phyloP scores from a whole-genome alignment of 2,113 vertebrate species.

The Campylorhamphus procurvoides region DNA sequence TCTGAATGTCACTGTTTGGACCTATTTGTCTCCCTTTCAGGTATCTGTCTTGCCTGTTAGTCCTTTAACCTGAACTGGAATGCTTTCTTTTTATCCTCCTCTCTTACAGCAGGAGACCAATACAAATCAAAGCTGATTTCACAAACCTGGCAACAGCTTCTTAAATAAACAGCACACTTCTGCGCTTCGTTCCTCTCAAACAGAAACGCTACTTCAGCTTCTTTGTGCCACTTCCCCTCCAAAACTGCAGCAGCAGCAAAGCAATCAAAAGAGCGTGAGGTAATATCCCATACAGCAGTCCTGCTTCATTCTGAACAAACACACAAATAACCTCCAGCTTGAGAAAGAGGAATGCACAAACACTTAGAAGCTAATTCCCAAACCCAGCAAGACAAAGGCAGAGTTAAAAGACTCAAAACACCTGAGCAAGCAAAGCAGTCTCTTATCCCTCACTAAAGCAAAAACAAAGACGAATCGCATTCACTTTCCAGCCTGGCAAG shows the following conservation, averaged over 20 bases:
- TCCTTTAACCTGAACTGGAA: background rate
- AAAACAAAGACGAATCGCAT: background rate
- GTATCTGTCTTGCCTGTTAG: background rate
- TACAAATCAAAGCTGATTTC: background rate
- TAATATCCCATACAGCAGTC: constrained; percentile 25
- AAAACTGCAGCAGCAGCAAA: constrained; percentile 50
- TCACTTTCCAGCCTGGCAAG: background rate
- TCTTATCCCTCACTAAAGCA: background rate
- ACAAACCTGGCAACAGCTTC: constrained; percentile 3
- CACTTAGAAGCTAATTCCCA: constrained; percentile 44
- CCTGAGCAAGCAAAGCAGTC: constrained; percentile 60
- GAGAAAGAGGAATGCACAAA: constrained; percentile 47
- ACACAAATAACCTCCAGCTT: constrained; percentile 46
- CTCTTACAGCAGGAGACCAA: background rate
- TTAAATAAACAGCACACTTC: constrained; percentile 21
- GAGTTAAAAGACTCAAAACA: constrained; percentile 38
- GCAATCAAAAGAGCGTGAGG: constrained; percentile 34
- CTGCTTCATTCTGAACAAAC: constrained; percentile 46
- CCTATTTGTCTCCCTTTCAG: background rate
- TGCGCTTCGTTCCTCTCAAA: background rate
- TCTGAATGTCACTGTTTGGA: background rate
- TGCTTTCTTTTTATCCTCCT: background rate
- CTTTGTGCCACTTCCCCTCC: constrained; percentile 44
- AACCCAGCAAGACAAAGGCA: constrained; percentile 26
- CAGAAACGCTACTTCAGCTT: constrained; percentile 48